Conservation (phyloP, 2,888 invertebrate species). For the Macrophya alboannulata region DNA sequence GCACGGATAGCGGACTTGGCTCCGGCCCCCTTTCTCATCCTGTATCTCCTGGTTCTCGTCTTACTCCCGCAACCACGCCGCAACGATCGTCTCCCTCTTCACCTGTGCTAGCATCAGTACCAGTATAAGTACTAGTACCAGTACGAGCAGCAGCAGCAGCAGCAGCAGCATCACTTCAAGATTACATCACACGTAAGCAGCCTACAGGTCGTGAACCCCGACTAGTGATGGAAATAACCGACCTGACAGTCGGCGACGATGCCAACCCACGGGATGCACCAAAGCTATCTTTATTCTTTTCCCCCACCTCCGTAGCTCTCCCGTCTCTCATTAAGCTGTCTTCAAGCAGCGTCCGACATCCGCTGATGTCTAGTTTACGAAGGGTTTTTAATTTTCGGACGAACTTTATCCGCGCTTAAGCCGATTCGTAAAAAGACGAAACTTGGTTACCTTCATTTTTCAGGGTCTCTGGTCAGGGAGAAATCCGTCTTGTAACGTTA, state of each 20-base stretch:
- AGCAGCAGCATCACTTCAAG: slow-evolving; percentile 33
- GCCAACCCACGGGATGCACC: slow-evolving; percentile 63
- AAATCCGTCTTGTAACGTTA: not conserved
- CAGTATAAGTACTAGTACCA: not conserved
- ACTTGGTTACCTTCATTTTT: slow-evolving; percentile 61
- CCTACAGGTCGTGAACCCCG: slow-evolving; percentile 72
- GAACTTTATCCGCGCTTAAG: not conserved
- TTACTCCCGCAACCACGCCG: slow-evolving; percentile 31
- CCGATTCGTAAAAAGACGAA: slow-evolving; percentile 55
- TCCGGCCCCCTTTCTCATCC: slow-evolving; percentile 13
- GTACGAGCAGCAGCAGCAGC: not conserved
- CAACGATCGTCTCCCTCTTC: slow-evolving; percentile 40
- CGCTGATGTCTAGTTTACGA: not conserved
- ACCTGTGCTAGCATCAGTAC: slow-evolving; percentile 17
- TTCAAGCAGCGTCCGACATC: slow-evolving; percentile 24
- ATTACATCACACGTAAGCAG: slow-evolving; percentile 66
- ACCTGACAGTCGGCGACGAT: slow-evolving; percentile 56
- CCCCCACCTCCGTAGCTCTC: slow-evolving; percentile 29
- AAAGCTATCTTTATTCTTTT: slow-evolving; percentile 53
- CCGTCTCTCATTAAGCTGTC: slow-evolving; percentile 48
- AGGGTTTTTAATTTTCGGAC: not conserved
- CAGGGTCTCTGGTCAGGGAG: not conserved
- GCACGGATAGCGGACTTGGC: not conserved
- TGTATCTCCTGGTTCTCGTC: slow-evolving; percentile 37
- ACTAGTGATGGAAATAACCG: slow-evolving; percentile 73